Percentiles rank a stretch among this genome's conserved stretches.
These are phyloP conservation scores for Gonioctena quinquepunctata DNA, from an alignment of 1,140 invertebrate genomes.

Conservation along the genomic window DNA sequence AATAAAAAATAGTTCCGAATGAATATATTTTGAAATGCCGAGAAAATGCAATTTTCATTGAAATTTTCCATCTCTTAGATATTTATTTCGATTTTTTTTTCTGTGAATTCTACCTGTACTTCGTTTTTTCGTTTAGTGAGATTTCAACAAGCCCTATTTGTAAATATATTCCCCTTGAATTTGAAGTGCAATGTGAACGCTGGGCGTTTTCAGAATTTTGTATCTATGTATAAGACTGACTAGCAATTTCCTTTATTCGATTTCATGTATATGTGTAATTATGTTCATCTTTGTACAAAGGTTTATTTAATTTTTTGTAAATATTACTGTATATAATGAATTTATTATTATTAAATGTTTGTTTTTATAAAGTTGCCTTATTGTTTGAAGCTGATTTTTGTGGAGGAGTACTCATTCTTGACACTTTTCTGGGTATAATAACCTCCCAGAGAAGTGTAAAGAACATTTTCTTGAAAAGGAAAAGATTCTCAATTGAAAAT, in stretches of 20 bases:
- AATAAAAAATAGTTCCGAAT: no score
- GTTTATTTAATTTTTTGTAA: conserved; percentile 44
- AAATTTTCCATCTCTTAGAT: no score
- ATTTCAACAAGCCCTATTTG: background rate
- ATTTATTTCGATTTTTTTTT: background rate
- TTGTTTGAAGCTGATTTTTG: no score
- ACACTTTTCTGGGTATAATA: no score
- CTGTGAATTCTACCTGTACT: background rate
- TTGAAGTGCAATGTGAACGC: conserved; percentile 12
- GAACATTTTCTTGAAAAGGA: no score
- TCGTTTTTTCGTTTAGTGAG: background rate
- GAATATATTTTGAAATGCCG: no score
- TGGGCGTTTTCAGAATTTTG: conserved; percentile 13
- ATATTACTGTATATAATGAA: conserved; percentile 39
- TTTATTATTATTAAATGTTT: conserved; percentile 42
- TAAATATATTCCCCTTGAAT: background rate
- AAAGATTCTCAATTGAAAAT: no score
- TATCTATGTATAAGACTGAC: conserved; percentile 43
- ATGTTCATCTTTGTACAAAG: conserved; percentile 36
- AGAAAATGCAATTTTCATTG: no score
- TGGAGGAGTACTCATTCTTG: no score
- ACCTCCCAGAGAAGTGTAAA: no score
- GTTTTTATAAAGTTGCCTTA: conserved; percentile 45
- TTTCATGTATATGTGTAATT: conserved; percentile 40
- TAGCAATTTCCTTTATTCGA: conserved; percentile 40